Percentiles rank a stretch among this genome's conserved stretches.
Evolutionary conservation across 1,140 invertebrate genomes (phyloP).

Genomic region (Solen grandis): DNA sequence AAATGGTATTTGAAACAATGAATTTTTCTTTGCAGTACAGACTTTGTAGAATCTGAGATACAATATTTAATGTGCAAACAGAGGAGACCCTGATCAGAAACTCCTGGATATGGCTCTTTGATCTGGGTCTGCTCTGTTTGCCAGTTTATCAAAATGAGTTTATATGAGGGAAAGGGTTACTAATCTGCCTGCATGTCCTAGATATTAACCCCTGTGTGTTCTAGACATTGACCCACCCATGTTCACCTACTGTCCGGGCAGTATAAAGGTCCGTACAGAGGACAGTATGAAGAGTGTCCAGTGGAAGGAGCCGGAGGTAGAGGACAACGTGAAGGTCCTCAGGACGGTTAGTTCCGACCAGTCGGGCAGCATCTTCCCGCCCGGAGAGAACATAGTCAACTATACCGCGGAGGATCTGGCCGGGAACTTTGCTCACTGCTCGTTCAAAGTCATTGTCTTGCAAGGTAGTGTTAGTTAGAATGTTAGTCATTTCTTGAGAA

Average conservation of each 20-base stretch:
- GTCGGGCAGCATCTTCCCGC: constrained; percentile 58
- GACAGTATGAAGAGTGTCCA: constrained; percentile 53
- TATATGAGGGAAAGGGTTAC: too few species aligned
- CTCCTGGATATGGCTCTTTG: too few species aligned
- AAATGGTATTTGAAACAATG: too few species aligned
- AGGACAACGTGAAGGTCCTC: constrained; percentile 64
- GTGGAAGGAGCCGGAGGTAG: constrained; percentile 62
- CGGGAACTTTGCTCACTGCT: constrained; percentile 66
- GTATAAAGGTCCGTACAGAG: constrained; percentile 63
- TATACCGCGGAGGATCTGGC: constrained; percentile 69
- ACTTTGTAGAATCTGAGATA: too few species aligned
- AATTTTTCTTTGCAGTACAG: too few species aligned
- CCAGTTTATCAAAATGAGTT: too few species aligned
- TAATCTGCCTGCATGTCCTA: too few species aligned
- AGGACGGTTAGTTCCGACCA: constrained; percentile 55
- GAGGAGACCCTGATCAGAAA: too few species aligned
- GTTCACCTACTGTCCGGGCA: constrained; percentile 67
- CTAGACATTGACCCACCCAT: constrained; percentile 65
- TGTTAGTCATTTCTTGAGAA: constrained; percentile 1
- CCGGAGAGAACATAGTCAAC: constrained; percentile 60
- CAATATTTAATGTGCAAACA: too few species aligned
- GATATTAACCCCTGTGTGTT: too few species aligned
- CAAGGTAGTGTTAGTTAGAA: too few species aligned
- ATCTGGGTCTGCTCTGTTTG: too few species aligned
- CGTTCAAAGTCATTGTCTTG: constrained; percentile 66